These are phyloP conservation scores for Nasonia oneida DNA, from an alignment of 2,888 invertebrate genomes.

Conservation along the genomic window DNA sequence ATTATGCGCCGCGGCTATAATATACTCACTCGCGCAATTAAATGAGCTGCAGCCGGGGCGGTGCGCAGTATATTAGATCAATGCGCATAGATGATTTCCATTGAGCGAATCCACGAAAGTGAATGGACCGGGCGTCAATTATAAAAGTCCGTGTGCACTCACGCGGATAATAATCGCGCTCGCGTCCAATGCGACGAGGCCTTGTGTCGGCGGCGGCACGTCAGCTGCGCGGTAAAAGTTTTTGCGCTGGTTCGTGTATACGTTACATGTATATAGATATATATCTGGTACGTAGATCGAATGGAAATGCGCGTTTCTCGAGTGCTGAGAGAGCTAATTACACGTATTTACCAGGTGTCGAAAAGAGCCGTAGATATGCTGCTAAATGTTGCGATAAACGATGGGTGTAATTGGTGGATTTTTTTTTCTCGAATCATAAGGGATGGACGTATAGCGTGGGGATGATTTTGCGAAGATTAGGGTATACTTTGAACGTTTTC, in stretches of 20 bases:
- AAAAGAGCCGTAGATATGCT: not conserved
- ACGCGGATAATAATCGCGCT: conserved; percentile 50
- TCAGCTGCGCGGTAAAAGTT: conserved; percentile 43
- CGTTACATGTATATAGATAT: not conserved
- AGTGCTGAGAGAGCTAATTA: conserved; percentile 15
- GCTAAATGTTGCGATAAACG: not conserved
- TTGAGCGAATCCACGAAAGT: conserved; percentile 53
- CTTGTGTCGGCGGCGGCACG: conserved; percentile 23
- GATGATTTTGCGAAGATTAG: no score
- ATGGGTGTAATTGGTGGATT: not conserved
- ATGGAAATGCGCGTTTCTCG: conserved; percentile 11
- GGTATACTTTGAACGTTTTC: no score
- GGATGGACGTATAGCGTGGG: no score
- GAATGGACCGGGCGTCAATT: conserved; percentile 41
- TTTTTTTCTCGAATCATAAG: no score
- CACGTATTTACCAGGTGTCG: conserved; percentile 16
- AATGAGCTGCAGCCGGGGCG: not conserved
- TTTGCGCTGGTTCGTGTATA: not conserved
- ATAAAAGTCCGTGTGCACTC: conserved; percentile 5
- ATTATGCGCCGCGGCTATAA: not conserved
- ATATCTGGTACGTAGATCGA: not conserved
- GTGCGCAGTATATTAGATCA: not conserved
- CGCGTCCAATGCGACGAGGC: conserved; percentile 30
- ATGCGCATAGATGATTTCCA: conserved; percentile 26
- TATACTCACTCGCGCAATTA: conserved; percentile 21